Evolutionary conservation across 2,888 invertebrate genomes (phyloP).

Genomic region (Euspilapteryx auroguttella): DNA sequence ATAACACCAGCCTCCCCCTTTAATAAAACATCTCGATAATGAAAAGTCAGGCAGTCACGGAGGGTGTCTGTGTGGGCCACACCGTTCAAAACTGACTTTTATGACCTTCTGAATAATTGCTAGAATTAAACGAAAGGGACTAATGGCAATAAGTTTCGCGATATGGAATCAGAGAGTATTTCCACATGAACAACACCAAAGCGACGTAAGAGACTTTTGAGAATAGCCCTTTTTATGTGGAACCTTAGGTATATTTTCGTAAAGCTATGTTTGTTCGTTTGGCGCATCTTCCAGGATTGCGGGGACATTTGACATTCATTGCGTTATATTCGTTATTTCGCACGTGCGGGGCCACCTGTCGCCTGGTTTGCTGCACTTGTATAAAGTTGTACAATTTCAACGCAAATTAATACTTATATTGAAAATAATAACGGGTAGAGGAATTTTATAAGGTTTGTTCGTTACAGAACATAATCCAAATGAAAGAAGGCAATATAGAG

Average conservation of each 20-base stretch:
- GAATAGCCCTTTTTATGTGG: no score
- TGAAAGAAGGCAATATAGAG: no score
- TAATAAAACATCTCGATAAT: conserved; percentile 63
- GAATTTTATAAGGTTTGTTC: no score
- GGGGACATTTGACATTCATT: conserved; percentile 55
- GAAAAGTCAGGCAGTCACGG: conserved; percentile 59
- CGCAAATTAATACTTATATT: conserved; percentile 6
- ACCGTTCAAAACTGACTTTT: conserved; percentile 31
- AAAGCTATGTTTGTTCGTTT: no score
- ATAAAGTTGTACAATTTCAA: conserved; percentile 22
- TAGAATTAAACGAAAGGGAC: conserved; percentile 30
- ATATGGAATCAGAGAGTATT: conserved; percentile 60
- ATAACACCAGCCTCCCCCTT: conserved; percentile 30
- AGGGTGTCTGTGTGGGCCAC: conserved; percentile 30
- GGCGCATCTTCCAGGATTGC: conserved; percentile 13
- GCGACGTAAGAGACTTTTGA: no score
- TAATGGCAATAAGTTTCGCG: conserved; percentile 51
- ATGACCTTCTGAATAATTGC: conserved; percentile 20
- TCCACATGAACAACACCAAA: conserved; percentile 31
- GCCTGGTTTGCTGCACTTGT: conserved; percentile 41
- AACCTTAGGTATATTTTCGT: no score
- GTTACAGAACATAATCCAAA: no score
- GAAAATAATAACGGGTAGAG: conserved; percentile 5
- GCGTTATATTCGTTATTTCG: conserved; percentile 48
- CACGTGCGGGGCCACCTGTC: conserved; percentile 58